Evolutionary conservation across 1,140 invertebrate species (phyloP).

Genomic region (Tetragnatha versicolor): DNA sequence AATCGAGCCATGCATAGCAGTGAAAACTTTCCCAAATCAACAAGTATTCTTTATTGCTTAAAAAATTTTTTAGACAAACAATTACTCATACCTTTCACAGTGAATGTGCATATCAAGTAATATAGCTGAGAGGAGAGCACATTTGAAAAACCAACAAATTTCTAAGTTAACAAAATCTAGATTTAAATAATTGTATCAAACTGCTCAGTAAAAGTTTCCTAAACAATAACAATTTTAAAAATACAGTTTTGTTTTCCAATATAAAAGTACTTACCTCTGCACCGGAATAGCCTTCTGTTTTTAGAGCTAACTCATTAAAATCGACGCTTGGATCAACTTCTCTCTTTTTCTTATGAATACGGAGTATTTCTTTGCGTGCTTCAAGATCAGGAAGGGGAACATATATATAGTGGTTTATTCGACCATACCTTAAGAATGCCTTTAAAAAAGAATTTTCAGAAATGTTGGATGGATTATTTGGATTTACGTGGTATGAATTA

Average conservation of each 20-base stretch:
- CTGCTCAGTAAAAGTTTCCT: background rate
- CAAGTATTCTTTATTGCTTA: no score
- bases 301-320: constrained; percentile 71
- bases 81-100: background rate
- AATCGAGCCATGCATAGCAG: no score
- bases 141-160: background rate
- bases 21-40: no score
- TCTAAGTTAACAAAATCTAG: background rate
- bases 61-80: no score
- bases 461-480: background rate
- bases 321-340: constrained; percentile 68
- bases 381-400: constrained; percentile 81
- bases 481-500: background rate
- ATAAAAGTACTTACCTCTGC: constrained; percentile 74
- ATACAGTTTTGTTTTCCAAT: background rate
- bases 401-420: constrained; percentile 87
- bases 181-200: background rate
- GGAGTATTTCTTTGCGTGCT: constrained; percentile 76
- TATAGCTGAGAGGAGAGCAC: background rate
- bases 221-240: background rate
- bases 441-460: constrained; percentile 61
- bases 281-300: constrained; percentile 82
- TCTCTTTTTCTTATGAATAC: constrained; percentile 64
- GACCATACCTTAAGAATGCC: constrained; percentile 84
- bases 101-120: background rate